phyloP scores from a whole-genome alignment of 2,888 invertebrate genomes.

The Epicampocera succincta region DNA sequence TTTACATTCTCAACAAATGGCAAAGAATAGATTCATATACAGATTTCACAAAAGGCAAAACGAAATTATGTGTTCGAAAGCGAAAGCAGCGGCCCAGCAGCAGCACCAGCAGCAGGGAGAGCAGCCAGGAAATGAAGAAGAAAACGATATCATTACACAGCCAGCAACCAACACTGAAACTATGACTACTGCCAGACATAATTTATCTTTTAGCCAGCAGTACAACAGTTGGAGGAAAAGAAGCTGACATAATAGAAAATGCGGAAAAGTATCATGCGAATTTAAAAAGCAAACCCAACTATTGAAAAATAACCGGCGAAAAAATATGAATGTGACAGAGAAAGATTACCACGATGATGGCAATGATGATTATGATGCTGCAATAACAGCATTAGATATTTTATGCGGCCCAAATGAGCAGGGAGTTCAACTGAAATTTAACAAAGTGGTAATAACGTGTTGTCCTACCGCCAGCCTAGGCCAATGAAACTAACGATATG shows the following conservation, averaged over 20 bases:
- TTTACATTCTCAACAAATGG: slow-evolving; percentile 69
- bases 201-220: slow-evolving; percentile 61
- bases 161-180: slow-evolving; percentile 50
- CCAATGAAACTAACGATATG: slow-evolving; percentile 5
- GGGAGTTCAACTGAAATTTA: not conserved
- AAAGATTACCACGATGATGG: slow-evolving; percentile 62
- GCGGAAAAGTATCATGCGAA: slow-evolving; percentile 20
- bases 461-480: slow-evolving; percentile 12
- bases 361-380: slow-evolving; percentile 46
- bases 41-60: slow-evolving; percentile 43
- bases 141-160: slow-evolving; percentile 58
- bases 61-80: slow-evolving; percentile 54
- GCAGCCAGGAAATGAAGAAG: slow-evolving; percentile 26
- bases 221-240: slow-evolving; percentile 17
- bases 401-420: not conserved
- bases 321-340: slow-evolving; percentile 68
- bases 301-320: slow-evolving; percentile 67
- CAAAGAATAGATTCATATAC: slow-evolving; percentile 49
- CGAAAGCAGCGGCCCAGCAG: slow-evolving; percentile 45
- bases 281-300: slow-evolving; percentile 52
- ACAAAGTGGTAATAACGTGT: slow-evolving; percentile 31
- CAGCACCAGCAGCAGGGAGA: not conserved
- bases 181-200: slow-evolving; percentile 66
- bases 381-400: slow-evolving; percentile 1
- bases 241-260: slow-evolving; percentile 35